phyloP scores from a whole-genome alignment of 2,888 invertebrate species.

The Drosophila emarginata region DNA sequence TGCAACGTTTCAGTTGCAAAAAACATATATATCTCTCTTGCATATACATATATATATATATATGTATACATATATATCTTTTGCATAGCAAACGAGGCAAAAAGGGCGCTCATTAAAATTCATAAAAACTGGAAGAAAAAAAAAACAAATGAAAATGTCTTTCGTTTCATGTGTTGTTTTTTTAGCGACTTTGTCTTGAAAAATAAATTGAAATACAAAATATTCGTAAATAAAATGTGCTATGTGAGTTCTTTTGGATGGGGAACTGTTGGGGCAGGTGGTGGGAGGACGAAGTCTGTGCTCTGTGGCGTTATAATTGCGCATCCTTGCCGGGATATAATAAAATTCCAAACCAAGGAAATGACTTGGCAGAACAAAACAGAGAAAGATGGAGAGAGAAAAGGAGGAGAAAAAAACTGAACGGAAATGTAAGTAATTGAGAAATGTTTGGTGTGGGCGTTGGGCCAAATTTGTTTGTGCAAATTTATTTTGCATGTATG shows the following conservation, averaged over 20 bases:
- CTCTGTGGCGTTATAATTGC: constrained; percentile 59
- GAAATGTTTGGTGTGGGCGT: constrained; percentile 51
- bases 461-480: constrained; percentile 21
- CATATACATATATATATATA: background rate
- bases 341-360: constrained; percentile 57
- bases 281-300: constrained; percentile 29
- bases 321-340: constrained; percentile 58
- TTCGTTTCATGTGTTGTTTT: constrained; percentile 33
- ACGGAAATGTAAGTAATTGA: constrained; percentile 50
- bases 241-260: background rate
- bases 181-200: constrained; percentile 22
- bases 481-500: constrained; percentile 16
- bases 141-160: constrained; percentile 45
- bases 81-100: constrained; percentile 62
- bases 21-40: no score
- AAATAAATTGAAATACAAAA: constrained; percentile 65
- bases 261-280: background rate
- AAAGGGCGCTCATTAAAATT: constrained; percentile 69
- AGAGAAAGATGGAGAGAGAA: background rate
- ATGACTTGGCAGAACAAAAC: constrained; percentile 29
- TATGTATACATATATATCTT: constrained; percentile 15
- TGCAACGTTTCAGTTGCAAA: constrained; percentile 55
- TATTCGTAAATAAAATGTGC: constrained; percentile 55
- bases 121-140: constrained; percentile 51
- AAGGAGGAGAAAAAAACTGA: constrained; percentile 10